Conservation (phyloP, 2,888 invertebrate species). For the Crossocerus cetratus region DNA sequence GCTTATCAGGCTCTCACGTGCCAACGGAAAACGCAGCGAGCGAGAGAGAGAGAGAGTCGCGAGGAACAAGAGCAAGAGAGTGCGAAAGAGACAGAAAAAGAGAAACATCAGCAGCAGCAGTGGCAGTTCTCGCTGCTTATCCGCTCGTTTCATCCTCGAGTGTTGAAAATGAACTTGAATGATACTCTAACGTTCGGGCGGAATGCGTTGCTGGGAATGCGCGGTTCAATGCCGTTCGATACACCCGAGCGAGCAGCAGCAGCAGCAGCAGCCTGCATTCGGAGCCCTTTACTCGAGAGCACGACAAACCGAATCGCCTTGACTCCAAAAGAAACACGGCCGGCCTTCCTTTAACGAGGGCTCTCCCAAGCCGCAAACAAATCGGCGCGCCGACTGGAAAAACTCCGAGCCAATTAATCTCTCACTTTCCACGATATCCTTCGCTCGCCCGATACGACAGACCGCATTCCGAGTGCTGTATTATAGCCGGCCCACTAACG, state of each 20-base stretch:
- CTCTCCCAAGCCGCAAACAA: too few relatives aligned
- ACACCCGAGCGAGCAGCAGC: background rate
- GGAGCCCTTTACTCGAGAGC: too few relatives aligned
- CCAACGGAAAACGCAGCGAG: background rate
- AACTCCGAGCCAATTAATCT: too few relatives aligned
- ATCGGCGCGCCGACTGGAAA: too few relatives aligned
- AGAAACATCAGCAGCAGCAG: conserved; percentile 10
- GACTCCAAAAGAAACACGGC: too few relatives aligned
- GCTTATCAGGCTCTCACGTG: conserved; percentile 27
- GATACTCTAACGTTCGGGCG: conserved; percentile 23
- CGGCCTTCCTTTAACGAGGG: too few relatives aligned
- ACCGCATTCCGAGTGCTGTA: too few relatives aligned
- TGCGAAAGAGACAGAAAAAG: background rate
- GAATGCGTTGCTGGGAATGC: conserved; percentile 9
- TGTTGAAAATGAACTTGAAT: conserved; percentile 48
- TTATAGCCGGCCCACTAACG: too few relatives aligned
- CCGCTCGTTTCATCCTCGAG: conserved; percentile 37
- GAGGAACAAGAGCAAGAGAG: conserved; percentile 11
- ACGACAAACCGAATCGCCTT: too few relatives aligned
- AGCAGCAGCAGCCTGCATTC: too few relatives aligned
- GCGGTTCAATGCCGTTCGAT: conserved; percentile 4
- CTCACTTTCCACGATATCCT: too few relatives aligned
- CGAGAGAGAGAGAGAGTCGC: background rate
- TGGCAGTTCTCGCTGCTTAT: conserved; percentile 27
- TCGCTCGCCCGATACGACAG: too few relatives aligned